phyloP scores from a whole-genome alignment of 2,888 invertebrate species.

The Netelia fuscicornis region DNA sequence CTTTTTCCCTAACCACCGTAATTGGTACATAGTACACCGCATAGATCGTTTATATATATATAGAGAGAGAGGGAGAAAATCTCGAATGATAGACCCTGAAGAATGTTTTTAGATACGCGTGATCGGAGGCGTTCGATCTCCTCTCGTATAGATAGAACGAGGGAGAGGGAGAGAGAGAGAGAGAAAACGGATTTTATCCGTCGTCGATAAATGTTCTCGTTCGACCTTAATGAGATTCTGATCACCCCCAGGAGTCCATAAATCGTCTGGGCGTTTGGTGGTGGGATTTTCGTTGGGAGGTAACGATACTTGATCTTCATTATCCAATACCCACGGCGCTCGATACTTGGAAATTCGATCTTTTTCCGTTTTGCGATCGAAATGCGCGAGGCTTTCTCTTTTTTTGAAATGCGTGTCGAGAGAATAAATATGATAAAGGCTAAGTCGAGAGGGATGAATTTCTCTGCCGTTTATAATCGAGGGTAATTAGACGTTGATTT shows the following conservation, averaged over 20 bases:
- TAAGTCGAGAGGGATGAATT: constrained; percentile 10
- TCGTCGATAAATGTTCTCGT: constrained; percentile 60
- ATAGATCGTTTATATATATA: background rate
- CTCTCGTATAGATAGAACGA: background rate
- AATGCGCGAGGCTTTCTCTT: background rate
- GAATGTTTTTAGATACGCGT: constrained; percentile 8
- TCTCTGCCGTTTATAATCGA: constrained; percentile 40
- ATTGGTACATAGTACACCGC: constrained; percentile 1
- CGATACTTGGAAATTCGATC: constrained; percentile 37
- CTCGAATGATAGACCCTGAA: background rate
- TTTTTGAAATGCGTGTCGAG: constrained; percentile 16
- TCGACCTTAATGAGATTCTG: constrained; percentile 68
- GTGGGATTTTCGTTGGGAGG: constrained; percentile 51
- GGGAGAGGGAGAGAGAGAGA: background rate
- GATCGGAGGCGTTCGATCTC: constrained; percentile 1
- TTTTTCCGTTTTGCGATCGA: constrained; percentile 34
- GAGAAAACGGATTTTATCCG: constrained; percentile 39
- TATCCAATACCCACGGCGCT: constrained; percentile 58
- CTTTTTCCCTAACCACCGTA: constrained; percentile 30
- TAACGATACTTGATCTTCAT: constrained; percentile 67
- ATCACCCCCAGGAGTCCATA: constrained; percentile 66
- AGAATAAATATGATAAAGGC: constrained; percentile 23
- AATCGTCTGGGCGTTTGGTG: constrained; percentile 56
- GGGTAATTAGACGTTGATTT: constrained; percentile 39
- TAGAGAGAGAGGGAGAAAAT: background rate